Conservation (phyloP, 2,113 vertebrate genomes). For the Chunga burmeisteri region DNA sequence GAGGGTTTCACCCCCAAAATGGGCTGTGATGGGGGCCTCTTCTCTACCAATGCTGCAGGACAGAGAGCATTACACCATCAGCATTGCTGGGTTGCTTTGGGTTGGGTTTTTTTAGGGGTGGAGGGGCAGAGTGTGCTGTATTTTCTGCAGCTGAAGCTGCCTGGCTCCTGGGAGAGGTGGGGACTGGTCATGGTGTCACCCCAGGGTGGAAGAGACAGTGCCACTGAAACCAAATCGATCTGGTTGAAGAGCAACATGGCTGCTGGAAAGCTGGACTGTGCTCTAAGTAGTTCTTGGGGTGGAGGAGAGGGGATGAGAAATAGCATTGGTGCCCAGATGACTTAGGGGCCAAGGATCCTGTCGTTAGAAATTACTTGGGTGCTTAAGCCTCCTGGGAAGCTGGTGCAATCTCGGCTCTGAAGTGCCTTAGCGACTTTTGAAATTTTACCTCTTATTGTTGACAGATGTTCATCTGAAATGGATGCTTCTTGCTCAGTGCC, state of each 20-base stretch:
- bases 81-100: background rate
- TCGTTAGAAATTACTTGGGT: background rate
- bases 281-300: background rate
- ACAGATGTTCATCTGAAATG: slow-evolving; percentile 57
- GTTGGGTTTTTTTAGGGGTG: background rate
- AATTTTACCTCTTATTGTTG: slow-evolving; percentile 41
- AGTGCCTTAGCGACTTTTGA: background rate
- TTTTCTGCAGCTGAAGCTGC: background rate
- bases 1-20: background rate
- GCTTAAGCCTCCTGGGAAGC: background rate
- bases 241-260: background rate
- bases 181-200: background rate
- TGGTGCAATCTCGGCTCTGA: background rate
- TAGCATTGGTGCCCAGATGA: background rate
- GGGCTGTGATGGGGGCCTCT: background rate
- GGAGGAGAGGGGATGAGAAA: background rate
- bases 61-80: background rate
- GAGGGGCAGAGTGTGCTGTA: background rate
- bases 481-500: slow-evolving; percentile 2
- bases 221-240: background rate
- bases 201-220: background rate
- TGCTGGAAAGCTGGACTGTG: background rate
- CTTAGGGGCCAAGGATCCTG: background rate
- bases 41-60: background rate
- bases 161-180: background rate